These are phyloP conservation scores for Microcebus jonahi DNA, from an alignment of 2,113 vertebrate species.

Conservation along the genomic window DNA sequence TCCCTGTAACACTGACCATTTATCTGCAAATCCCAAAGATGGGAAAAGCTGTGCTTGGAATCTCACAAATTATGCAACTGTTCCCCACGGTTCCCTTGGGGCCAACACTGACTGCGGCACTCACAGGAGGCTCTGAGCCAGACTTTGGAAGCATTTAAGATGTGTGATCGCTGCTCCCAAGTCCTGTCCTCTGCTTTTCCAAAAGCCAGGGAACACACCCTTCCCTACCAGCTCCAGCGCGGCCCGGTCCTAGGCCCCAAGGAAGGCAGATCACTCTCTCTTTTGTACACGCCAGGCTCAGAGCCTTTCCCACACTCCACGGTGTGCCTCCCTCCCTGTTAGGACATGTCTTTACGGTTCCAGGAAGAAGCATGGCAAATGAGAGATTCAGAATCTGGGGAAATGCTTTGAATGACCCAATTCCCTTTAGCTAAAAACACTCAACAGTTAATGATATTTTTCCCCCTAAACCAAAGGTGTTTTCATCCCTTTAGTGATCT, in stretches of 20 bases:
- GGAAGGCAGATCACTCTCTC: fast-evolving
- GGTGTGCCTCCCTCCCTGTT: not conserved
- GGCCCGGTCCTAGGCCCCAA: fast-evolving
- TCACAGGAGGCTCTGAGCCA: fast-evolving
- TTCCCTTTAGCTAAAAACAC: not conserved
- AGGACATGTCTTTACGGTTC: too few relatives aligned
- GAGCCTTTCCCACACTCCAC: not conserved
- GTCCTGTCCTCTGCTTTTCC: not conserved
- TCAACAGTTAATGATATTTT: not conserved
- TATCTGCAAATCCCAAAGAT: not conserved
- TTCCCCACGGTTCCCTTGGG: not conserved
- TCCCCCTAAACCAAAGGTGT: not conserved
- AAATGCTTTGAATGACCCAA: not conserved
- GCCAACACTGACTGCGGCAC: not conserved
- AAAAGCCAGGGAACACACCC: not conserved
- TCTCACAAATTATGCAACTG: too few relatives aligned
- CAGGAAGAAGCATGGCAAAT: not conserved
- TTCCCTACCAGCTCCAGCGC: not conserved
- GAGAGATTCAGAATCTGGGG: not conserved
- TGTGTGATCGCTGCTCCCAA: not conserved
- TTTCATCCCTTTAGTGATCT: not conserved
- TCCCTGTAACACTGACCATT: not conserved
- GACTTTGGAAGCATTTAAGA: not conserved
- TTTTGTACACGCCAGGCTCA: fast-evolving
- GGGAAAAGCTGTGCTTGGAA: not conserved